A percentile compares a stretch with the other conserved stretches of the same genome.
Evolutionary conservation across 2,797 vertebrate species (phyloP).

Genomic region (Oryzias dopingdopingensis): DNA sequence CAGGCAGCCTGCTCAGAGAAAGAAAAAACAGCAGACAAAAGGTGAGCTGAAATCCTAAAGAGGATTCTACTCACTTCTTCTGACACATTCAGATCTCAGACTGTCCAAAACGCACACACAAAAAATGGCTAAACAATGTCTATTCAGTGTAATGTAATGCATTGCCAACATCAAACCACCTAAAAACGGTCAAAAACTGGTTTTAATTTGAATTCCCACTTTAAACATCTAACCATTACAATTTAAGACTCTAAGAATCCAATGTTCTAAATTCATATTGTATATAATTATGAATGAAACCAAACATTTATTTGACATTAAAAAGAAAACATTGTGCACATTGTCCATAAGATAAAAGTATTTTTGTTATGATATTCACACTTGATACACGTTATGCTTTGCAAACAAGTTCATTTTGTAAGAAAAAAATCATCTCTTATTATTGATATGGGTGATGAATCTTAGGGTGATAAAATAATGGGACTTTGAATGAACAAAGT

Average conservation of each 20-base stretch:
- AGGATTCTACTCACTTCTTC: constrained; percentile 23
- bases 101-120: constrained; percentile 22
- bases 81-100: constrained; percentile 13
- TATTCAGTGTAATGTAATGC: neutral
- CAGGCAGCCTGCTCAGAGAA: constrained; percentile 73
- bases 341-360: too few species aligned
- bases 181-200: too few species aligned
- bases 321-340: too few species aligned
- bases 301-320: too few species aligned
- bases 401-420: too few species aligned
- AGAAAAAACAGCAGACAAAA: constrained; percentile 14
- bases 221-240: too few species aligned
- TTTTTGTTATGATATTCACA: too few species aligned
- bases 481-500: neutral
- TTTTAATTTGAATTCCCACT: too few species aligned
- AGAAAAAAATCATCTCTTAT: neutral
- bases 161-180: neutral
- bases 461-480: neutral
- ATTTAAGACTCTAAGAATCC: too few species aligned
- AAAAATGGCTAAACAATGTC: constrained; percentile 34
- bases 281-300: too few species aligned
- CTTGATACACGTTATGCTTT: too few species aligned
- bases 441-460: neutral
- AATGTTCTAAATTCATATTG: too few species aligned
- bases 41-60: constrained; percentile 25